Evolutionary conservation across 2,888 invertebrate species (phyloP), one percentile per base, ranked within the genome.

Genomic region (Scaptomyza caliginosa): DNA sequence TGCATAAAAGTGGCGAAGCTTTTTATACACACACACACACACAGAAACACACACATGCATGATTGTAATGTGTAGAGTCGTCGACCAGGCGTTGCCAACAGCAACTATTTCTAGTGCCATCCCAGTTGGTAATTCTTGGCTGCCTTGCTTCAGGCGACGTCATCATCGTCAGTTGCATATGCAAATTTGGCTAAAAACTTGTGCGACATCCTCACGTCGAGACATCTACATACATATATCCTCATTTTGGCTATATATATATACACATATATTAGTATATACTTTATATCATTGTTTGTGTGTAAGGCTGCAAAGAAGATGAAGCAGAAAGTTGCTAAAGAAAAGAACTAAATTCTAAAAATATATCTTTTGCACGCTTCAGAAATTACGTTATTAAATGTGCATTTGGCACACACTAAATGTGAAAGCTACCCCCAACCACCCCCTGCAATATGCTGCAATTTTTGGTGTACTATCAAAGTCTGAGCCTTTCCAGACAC

Each of bases 331-430:
- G 64, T 85, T 65, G 65, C 72, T 39, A 28, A 50, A 50, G 46
- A 76, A 69, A 68, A 68, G 55, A 76, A 68, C 78, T 69, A 87
- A 73, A 81, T 76, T 86, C 73, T 77, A 73, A 86, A 88, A 86
- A 88, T 89, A 88, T 89, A 89, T 85, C 73, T 84, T 68, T 76
- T 80, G 77, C 78, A 86, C 86, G 82, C 86, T 86, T 87, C 72
- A 84, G 66, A 87, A 82, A 84, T 87, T 78, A 88, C 84, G 80
- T 84, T 89, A 87, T 89, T 87, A 88, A 89, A 89, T 84, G 82
- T 88, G 77, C 75, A 81, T 79, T 88, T 81, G 86, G 74, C 85
- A 78, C 79, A 74, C 74, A 79, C 86, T 82, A 85, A 84, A 87
- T 79, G 76, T 67, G 78, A 69, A 77, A 45, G 10, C 63, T 58